Percentiles rank a stretch among this genome's conserved stretches.
Evolutionary conservation across 2,797 vertebrate species (phyloP).

Genomic region (Setipinna tenuifilis): DNA sequence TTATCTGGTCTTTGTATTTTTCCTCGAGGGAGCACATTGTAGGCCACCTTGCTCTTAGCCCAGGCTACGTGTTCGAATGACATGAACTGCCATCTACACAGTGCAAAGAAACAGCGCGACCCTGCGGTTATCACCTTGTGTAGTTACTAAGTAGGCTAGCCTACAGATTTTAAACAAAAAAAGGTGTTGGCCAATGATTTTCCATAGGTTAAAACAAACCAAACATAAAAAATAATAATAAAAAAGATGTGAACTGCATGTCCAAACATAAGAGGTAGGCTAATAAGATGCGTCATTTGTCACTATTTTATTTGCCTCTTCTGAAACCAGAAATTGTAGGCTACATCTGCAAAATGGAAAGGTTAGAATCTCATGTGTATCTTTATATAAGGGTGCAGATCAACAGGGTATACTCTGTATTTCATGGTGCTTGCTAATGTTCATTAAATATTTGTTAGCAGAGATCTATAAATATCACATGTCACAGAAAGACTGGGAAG

Average conservation of each 20-base stretch:
- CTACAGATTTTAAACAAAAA: neutral
- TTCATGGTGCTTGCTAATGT: constrained; percentile 72
- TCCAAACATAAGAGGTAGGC: too few relatives aligned
- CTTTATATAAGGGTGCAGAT: constrained; percentile 6
- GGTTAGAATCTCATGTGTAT: neutral
- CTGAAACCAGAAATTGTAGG: neutral
- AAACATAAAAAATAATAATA: too few relatives aligned
- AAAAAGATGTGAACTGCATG: too few relatives aligned
- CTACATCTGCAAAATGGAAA: neutral
- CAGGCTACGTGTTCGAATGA: too few relatives aligned
- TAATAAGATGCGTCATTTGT: too few relatives aligned
- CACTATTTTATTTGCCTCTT: neutral
- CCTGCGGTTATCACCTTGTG: neutral
- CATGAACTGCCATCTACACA: too few relatives aligned
- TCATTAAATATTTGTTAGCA: constrained; percentile 85
- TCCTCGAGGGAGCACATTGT: too few relatives aligned
- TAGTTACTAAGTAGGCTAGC: neutral
- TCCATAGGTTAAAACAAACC: too few relatives aligned
- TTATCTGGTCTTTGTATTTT: too few relatives aligned
- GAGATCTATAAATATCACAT: constrained; percentile 82
- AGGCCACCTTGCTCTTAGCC: too few relatives aligned
- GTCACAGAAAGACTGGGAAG: constrained; percentile 76
- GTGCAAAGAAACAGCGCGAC: neutral
- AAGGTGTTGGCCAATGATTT: neutral
- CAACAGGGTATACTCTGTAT: constrained; percentile 41